Conservation (phyloP, 2,888 invertebrate species). For the Gastracanthus pulcherrimus region DNA sequence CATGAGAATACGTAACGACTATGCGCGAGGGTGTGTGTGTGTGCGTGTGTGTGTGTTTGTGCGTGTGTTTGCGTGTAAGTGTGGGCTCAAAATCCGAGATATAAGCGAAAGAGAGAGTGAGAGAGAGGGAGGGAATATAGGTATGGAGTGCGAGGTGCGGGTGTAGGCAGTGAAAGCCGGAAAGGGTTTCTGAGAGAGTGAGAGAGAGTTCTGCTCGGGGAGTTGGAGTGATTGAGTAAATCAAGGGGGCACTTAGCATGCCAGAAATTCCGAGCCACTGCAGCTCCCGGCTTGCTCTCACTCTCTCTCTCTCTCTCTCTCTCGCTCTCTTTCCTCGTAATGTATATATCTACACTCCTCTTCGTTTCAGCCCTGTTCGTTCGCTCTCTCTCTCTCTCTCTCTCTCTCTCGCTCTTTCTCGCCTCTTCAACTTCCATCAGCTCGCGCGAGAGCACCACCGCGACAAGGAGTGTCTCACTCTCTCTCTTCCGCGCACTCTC, state of each 20-base stretch:
- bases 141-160: too few species aligned
- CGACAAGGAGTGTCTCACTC: not conserved
- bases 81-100: slow-evolving; percentile 30
- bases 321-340: not conserved
- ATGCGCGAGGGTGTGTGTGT: too few species aligned
- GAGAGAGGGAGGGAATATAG: slow-evolving; percentile 21
- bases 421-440: slow-evolving; percentile 46
- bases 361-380: not conserved
- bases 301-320: not conserved
- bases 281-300: not conserved
- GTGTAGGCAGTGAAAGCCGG: too few species aligned
- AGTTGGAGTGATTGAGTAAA: slow-evolving; percentile 64
- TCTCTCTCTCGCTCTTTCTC: not conserved
- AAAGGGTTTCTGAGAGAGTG: too few species aligned
- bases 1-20: not conserved
- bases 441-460: not conserved
- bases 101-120: slow-evolving; percentile 4
- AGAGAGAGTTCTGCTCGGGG: slow-evolving; percentile 25
- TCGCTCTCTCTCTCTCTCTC: not conserved
- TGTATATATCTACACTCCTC: too few species aligned
- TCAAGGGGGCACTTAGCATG: slow-evolving; percentile 65
- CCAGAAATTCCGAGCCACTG: slow-evolving; percentile 59
- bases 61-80: not conserved
- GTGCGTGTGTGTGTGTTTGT: not conserved
- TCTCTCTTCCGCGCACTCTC: not conserved